phyloP scores from a whole-genome alignment of 1,140 invertebrate genomes.

The Pantala flavescens region DNA sequence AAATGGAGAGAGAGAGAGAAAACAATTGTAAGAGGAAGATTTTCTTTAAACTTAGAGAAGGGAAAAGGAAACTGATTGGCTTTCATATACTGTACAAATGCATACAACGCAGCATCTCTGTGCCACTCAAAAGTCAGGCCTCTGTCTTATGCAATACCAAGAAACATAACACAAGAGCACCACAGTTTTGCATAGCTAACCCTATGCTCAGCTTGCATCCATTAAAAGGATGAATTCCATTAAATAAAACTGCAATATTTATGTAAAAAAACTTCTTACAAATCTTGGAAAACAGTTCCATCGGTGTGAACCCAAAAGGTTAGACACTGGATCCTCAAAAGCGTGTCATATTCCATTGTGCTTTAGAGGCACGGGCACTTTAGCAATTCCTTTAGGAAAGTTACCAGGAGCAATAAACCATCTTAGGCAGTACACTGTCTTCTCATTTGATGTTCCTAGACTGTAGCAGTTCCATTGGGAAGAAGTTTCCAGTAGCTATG shows the following conservation, averaged over 20 bases:
- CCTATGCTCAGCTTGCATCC: background rate
- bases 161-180: background rate
- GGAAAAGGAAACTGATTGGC: background rate
- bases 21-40: too few species aligned
- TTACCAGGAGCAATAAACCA: too few species aligned
- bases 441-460: too few species aligned
- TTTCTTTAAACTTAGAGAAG: background rate
- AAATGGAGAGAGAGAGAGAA: too few species aligned
- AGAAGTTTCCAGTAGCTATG: too few species aligned
- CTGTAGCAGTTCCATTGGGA: too few species aligned
- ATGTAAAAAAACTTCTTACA: conserved; percentile 4
- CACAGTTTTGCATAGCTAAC: background rate
- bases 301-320: background rate
- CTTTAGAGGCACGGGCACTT: too few species aligned
- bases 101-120: background rate
- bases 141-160: background rate
- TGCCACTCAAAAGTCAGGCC: background rate
- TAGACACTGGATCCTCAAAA: background rate
- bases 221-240: background rate
- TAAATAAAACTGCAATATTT: conserved; percentile 9
- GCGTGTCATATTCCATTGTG: background rate
- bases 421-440: too few species aligned
- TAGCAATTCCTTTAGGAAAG: too few species aligned
- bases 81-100: conserved; percentile 3
- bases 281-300: conserved; percentile 2